Evolutionary conservation across 2,797 vertebrate species (phyloP), one percentile per base, ranked within the genome.

Genomic region (Synanceia verrucosa): DNA sequence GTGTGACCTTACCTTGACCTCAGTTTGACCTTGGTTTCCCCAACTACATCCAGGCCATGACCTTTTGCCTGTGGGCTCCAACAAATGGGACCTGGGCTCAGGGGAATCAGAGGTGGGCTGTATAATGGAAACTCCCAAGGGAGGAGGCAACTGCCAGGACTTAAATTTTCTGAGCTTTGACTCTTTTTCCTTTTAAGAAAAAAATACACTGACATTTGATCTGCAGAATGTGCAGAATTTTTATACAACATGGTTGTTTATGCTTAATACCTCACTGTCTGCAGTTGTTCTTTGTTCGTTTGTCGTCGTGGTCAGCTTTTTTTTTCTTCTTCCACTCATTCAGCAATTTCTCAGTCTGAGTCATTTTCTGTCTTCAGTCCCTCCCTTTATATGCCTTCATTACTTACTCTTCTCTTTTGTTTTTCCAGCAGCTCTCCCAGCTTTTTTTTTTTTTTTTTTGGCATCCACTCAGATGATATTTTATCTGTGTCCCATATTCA

Each of bases 21-120:
- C 5, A 43, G 57, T 60, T 71, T 86, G 88, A 82, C 88, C 87
- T 80, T 67, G 48, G 75, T 81, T 92, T 93, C 91, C 91, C 88
- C 52, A 72, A 88, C 82, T 90, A 91, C 89, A 92, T 94, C 93
- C 91, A 88, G 91, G 92, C 91, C 88, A 39, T 44, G 70, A 85
- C 91, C 79, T 9, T 78, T 84, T 70, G 72, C 78, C 84, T 84
- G 81, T 83, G 79, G 71, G 48, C 82, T 81, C 65, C 79, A 82
- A 83, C 77, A 80, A 73, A 81, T 70, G 21, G 59, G 63, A 68
- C 50, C 46, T 18, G 24, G 46, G 64, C 52, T 72, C 5, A 0
- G 55, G 23, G 65, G 56, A 61, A 65, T 63, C 41, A 29, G 75
- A 61, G 56, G 51, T 24, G 50, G 65, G 65, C 33, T 29, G 51